Evolutionary conservation across 2,797 vertebrate species (phyloP), one percentile per base, ranked within the genome.

Genomic region (Eupleurogrammus muticus): DNA sequence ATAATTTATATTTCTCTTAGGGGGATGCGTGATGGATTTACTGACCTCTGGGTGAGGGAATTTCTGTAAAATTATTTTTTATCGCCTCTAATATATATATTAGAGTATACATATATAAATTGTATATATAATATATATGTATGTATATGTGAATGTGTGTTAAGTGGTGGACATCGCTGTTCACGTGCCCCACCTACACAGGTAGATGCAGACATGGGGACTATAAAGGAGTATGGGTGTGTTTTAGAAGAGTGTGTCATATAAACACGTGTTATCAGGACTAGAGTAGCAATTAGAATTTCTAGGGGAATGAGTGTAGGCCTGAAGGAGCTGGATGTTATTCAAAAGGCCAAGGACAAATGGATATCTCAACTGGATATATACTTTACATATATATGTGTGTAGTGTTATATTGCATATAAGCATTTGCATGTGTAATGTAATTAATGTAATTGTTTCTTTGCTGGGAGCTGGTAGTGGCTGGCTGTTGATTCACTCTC

Each of bases 111-210:
- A n/a, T n/a, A n/a, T n/a, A n/a, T n/a, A n/a, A n/a, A n/a, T n/a
- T n/a, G n/a, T n/a, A n/a, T n/a, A n/a, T n/a, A n/a, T n/a, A 28
- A 4, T 19, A 13, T 60, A 21, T 19, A 2, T 40, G 21, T 32
- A n/a, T 20, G 13, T 12, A 5, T 12, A 20, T 11, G 28, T 21
- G 28, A 40, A 2, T n/a, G 1, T 40, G 34, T 58, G 48, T 59
- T 57, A 55, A 69, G 46, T 61, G 23, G 23, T 42, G 68, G 28
- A 21, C 80, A 80, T 77, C 73, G 69, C 63, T 67, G 3, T 68
- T 35, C 34, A 19, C 44, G 78, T 73, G 77, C 82, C 83, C 74
- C 80, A 86, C 85, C 84, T 88, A 83, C 65, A 85, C 75, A 87
- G 75, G 83, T 86, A 82, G 60, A 73, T 51, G 47, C 35, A 56